phyloP scores from a whole-genome alignment of 2,797 vertebrate genomes.

The Psittacula echo region DNA sequence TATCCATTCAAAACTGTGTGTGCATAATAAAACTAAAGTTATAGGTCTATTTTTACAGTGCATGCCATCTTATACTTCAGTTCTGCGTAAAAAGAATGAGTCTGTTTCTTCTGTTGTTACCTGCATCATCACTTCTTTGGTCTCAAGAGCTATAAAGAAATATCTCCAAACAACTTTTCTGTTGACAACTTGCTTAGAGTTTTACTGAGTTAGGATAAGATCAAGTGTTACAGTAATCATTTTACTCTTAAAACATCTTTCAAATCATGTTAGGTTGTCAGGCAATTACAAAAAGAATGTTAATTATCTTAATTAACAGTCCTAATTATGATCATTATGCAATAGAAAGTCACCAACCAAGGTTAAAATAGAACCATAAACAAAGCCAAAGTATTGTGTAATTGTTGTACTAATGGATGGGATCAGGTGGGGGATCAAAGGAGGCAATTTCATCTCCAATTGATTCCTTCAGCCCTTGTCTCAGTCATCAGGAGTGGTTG shows the following conservation, averaged over 20 bases:
- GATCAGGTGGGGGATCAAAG: background rate
- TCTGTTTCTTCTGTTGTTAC: background rate
- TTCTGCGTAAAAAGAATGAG: background rate
- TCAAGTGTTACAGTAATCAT: background rate
- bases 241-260: background rate
- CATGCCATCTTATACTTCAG: background rate
- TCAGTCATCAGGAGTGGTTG: rapidly evolving
- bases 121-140: background rate
- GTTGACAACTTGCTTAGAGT: background rate
- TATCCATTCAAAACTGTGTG: background rate
- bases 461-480: background rate
- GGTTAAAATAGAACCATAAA: background rate
- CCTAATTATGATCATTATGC: background rate
- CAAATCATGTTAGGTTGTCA: background rate
- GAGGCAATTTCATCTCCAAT: background rate
- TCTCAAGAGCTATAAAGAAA: background rate
- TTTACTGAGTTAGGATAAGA: background rate
- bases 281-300: background rate
- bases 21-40: background rate
- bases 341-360: background rate
- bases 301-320: background rate
- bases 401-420: background rate
- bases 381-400: background rate
- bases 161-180: background rate
- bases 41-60: background rate